phyloP scores from a whole-genome alignment of 2,797 vertebrate genomes.

The Etheostoma perlongum region DNA sequence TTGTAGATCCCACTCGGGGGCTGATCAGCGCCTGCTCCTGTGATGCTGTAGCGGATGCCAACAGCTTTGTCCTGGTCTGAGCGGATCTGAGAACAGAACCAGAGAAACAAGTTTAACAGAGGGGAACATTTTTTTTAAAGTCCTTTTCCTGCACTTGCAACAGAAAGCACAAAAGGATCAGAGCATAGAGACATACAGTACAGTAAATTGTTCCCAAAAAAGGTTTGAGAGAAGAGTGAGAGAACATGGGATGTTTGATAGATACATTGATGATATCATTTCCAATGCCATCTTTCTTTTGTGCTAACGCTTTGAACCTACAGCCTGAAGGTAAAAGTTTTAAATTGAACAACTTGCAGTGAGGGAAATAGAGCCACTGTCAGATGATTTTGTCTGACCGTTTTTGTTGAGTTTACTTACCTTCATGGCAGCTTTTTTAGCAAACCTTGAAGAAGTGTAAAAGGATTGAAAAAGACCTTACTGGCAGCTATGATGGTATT shows the following conservation, averaged over 20 bases:
- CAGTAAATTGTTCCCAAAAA: slow-evolving; percentile 12
- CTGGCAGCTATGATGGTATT: neutral
- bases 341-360: slow-evolving; percentile 34
- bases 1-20: slow-evolving; percentile 96
- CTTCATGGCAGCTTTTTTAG: slow-evolving; percentile 12
- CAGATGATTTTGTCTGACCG: slow-evolving; percentile 37
- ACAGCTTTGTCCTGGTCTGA: slow-evolving; percentile 98
- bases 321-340: slow-evolving; percentile 34
- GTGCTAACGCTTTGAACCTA: slow-evolving; percentile 41
- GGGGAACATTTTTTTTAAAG: slow-evolving; percentile 6
- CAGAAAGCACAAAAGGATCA: slow-evolving; percentile 35
- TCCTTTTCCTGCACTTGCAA: slow-evolving; percentile 3
- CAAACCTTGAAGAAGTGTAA: slow-evolving; percentile 24
- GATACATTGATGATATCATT: slow-evolving; percentile 35
- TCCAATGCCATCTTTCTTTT: slow-evolving; percentile 40
- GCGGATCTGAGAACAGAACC: slow-evolving; percentile 88
- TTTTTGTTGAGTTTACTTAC: slow-evolving; percentile 70
- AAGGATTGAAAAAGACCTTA: slow-evolving; percentile 81
- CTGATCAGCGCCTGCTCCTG: slow-evolving; percentile 96
- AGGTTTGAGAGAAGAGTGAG: slow-evolving; percentile 11
- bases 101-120: slow-evolving; percentile 49
- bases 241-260: slow-evolving; percentile 27
- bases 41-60: slow-evolving; percentile 98
- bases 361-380: slow-evolving; percentile 9
- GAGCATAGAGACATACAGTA: slow-evolving; percentile 1